A percentile compares a stretch with the other conserved stretches of the same genome.
phyloP scores from a whole-genome alignment of 2,888 invertebrate species.

The Cephus nigrinus region DNA sequence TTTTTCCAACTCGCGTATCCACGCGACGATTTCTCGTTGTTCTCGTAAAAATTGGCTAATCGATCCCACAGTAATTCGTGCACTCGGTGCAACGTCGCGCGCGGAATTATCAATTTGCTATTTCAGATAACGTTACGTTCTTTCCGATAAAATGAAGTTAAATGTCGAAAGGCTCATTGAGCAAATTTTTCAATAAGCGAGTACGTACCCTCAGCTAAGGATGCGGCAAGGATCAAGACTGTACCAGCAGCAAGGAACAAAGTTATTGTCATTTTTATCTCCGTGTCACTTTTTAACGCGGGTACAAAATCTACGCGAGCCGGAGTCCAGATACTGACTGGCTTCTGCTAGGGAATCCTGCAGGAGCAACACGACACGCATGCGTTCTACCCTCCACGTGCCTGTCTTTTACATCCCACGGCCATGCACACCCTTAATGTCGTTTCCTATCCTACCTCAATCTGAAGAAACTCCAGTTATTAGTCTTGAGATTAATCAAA shows the following conservation, averaged over 20 bases:
- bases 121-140: not conserved
- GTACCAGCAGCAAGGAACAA: conserved; percentile 22
- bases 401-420: conserved; percentile 47
- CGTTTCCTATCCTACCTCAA: conserved; percentile 25
- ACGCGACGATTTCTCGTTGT: not conserved
- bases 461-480: conserved; percentile 25
- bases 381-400: conserved; percentile 57
- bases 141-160: not conserved
- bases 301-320: conserved; percentile 47
- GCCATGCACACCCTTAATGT: conserved; percentile 17
- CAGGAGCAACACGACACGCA: conserved; percentile 61
- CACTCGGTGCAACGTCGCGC: not conserved
- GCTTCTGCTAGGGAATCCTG: conserved; percentile 47
- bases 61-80: not conserved
- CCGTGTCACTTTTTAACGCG: conserved; percentile 27
- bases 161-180: not conserved
- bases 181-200: not conserved
- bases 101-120: not conserved
- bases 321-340: conserved; percentile 60
- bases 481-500: conserved; percentile 45
- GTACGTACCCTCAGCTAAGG: conserved; percentile 32
- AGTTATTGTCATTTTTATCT: conserved; percentile 32
- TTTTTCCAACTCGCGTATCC: not conserved
- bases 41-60: not conserved
- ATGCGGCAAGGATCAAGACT: conserved; percentile 22